Percentiles rank a stretch among this genome's conserved stretches.
phyloP scores from a whole-genome alignment of 2,797 vertebrate species.

The Lepilemur septentrionalis region DNA sequence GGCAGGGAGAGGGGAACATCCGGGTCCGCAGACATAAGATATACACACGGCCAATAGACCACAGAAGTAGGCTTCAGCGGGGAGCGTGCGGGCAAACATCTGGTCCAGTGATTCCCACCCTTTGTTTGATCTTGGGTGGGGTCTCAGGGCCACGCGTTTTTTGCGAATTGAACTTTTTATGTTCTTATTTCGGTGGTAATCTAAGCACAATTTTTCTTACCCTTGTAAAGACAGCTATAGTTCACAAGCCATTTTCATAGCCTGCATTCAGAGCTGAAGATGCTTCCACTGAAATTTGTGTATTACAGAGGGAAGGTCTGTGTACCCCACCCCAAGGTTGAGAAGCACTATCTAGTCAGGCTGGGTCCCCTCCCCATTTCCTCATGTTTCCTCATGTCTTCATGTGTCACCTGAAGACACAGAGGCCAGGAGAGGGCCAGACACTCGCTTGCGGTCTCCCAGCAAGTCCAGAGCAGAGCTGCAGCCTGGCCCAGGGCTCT shows the following conservation, averaged over 20 bases:
- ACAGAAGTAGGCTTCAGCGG: neutral
- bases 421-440: neutral
- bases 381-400: neutral
- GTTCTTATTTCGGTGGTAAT: conserved; percentile 53
- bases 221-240: conserved; percentile 14
- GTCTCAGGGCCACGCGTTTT: conserved; percentile 18
- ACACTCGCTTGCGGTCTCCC: neutral
- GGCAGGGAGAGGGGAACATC: neutral
- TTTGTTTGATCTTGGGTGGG: neutral
- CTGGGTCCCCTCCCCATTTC: neutral
- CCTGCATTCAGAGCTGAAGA: neutral
- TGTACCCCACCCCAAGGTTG: neutral
- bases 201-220: conserved; percentile 30
- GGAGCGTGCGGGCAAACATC: conserved; percentile 21
- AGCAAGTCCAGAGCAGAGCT: neutral
- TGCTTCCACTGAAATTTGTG: neutral
- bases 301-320: neutral
- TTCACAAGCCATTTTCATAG: conserved; percentile 54
- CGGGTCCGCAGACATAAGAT: neutral
- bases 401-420: neutral
- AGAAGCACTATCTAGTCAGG: neutral
- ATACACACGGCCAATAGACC: conserved; percentile 1
- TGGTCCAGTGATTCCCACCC: conserved; percentile 15
- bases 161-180: conserved; percentile 47
- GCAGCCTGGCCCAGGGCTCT: neutral